Conservation (phyloP, 2,113 vertebrate genomes). For the Bubo bubo region DNA sequence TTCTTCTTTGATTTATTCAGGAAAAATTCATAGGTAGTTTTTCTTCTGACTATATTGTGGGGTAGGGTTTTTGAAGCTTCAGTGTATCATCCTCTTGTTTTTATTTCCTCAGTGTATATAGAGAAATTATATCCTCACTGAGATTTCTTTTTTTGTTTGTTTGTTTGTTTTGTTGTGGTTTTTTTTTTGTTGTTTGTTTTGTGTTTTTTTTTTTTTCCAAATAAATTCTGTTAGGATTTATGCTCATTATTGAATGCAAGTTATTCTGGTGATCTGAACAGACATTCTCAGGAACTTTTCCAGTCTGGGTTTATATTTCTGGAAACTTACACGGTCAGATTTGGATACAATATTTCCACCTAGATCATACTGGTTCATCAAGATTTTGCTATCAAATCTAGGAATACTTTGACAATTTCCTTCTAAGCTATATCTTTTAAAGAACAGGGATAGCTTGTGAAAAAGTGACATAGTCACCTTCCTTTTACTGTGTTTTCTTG, state of each 20-base stretch:
- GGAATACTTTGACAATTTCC: not conserved
- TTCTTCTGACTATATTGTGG: not conserved
- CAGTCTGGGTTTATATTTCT: not conserved
- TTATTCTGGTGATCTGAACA: not conserved
- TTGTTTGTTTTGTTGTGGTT: no score
- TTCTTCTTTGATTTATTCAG: not conserved
- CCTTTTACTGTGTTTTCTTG: not conserved
- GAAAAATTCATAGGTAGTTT: not conserved
- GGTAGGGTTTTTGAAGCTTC: not conserved
- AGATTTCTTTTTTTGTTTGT: not conserved
- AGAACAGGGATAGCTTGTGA: not conserved
- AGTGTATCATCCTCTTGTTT: not conserved
- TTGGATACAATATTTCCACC: not conserved
- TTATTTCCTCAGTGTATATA: not conserved
- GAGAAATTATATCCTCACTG: not conserved
- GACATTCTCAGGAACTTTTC: not conserved
- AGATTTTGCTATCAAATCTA: not conserved
- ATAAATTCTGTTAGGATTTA: not conserved
- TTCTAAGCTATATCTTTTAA: not conserved
- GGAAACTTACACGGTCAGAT: not conserved
- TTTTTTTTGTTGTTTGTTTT: no score
- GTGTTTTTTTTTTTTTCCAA: no score
- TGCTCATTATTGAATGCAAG: not conserved
- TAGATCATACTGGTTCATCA: not conserved
- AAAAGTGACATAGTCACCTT: not conserved